Evolutionary conservation across 1,140 invertebrate genomes (phyloP).

Genomic region (Rhyzopertha dominica): DNA sequence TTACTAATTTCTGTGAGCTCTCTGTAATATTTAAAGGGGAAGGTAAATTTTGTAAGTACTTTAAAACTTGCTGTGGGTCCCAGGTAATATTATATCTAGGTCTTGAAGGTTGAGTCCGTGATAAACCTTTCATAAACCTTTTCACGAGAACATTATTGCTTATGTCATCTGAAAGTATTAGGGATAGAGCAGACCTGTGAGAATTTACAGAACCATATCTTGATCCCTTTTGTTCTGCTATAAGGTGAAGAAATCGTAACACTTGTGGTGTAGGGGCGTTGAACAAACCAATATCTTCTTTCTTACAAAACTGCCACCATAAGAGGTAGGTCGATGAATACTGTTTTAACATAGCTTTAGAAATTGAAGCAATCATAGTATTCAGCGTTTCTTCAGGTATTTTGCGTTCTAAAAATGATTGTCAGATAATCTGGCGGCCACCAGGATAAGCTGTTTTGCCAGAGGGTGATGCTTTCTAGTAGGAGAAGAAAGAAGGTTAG

Average conservation of each 20-base stretch:
- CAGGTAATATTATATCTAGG: too few species aligned
- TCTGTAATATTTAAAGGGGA: neutral
- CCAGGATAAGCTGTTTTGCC: constrained; percentile 24
- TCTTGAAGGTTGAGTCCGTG: too few species aligned
- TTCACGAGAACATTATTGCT: too few species aligned
- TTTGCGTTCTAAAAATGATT: neutral
- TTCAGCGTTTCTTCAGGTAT: neutral
- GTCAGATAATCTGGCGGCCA: constrained; percentile 29
- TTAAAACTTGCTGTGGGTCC: constrained; percentile 4
- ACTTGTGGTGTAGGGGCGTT: too few species aligned
- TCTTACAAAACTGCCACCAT: neutral
- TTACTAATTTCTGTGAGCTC: constrained; percentile 1
- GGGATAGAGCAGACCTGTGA: too few species aligned
- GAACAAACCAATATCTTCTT: too few species aligned
- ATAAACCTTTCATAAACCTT: too few species aligned
- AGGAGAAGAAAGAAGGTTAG: constrained; percentile 15
- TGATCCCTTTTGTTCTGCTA: too few species aligned
- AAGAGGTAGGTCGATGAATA: neutral
- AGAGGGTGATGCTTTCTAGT: constrained; percentile 22
- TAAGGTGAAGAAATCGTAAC: too few species aligned
- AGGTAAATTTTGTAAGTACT: constrained; percentile 1
- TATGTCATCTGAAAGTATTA: too few species aligned
- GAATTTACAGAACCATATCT: too few species aligned
- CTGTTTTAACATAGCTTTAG: neutral
- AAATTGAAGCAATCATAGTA: neutral